A percentile compares a stretch with the other conserved stretches of the same genome.
phyloP scores from a whole-genome alignment of 2,113 vertebrate genomes.

The Jacana jacana region DNA sequence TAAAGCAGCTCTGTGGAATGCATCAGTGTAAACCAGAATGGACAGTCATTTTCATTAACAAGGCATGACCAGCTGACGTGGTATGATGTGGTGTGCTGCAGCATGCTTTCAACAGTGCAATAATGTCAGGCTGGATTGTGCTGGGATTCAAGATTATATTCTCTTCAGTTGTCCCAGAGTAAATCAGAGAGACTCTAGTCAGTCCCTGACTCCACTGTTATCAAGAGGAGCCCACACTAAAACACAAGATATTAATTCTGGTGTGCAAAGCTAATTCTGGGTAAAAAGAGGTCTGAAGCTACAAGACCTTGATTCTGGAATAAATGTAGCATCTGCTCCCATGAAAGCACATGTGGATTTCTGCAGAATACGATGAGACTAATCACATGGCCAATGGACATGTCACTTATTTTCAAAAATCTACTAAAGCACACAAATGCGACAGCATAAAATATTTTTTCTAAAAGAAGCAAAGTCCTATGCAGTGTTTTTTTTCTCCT shows the following conservation, averaged over 20 bases:
- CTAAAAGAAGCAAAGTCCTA: neutral
- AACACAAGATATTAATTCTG: neutral
- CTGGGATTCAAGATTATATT: neutral
- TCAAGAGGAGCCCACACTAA: neutral
- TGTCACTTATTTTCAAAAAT: neutral
- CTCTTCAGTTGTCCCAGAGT: neutral
- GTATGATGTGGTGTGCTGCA: no score
- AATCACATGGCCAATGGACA: neutral
- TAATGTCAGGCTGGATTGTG: neutral
- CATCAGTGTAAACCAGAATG: neutral
- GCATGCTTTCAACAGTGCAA: neutral
- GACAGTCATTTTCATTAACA: neutral
- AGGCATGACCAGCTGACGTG: neutral
- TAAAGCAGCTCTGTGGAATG: neutral
- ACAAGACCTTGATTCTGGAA: neutral
- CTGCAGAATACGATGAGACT: neutral
- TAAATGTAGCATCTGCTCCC: neutral
- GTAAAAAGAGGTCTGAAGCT: neutral
- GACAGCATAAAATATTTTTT: neutral
- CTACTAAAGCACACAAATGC: neutral
- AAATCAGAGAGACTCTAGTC: neutral
- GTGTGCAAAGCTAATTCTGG: neutral
- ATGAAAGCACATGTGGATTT: neutral
- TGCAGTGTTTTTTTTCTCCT: neutral
- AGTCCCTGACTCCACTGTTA: neutral